Conservation (phyloP, 2,888 invertebrate species). For the Tachina fera region DNA sequence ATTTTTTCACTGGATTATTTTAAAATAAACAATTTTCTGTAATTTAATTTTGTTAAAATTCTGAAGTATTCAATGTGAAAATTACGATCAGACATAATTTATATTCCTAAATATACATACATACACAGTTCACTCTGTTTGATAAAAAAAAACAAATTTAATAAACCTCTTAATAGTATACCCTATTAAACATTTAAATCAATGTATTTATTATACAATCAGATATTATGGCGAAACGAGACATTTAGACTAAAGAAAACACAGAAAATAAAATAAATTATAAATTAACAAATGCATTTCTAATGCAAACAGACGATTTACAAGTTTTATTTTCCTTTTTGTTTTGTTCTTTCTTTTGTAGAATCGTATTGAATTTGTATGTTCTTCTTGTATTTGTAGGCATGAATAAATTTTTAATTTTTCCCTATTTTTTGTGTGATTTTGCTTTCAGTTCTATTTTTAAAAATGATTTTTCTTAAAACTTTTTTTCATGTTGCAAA, state of each 20-base stretch:
- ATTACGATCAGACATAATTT: neutral
- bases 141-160: too few relatives aligned
- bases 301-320: conserved; percentile 80
- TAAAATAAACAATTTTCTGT: too few relatives aligned
- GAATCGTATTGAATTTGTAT: conserved; percentile 42
- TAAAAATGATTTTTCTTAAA: conserved; percentile 72
- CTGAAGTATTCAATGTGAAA: too few relatives aligned
- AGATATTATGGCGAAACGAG: conserved; percentile 34
- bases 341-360: conserved; percentile 18
- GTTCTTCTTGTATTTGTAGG: conserved; percentile 44
- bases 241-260: conserved; percentile 12
- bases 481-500: conserved; percentile 50
- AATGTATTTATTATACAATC: conserved; percentile 38
- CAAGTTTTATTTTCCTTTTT: conserved; percentile 71
- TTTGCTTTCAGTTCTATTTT: conserved; percentile 71
- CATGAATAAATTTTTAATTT: conserved; percentile 60
- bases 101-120: too few relatives aligned
- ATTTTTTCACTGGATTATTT: too few relatives aligned
- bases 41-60: too few relatives aligned
- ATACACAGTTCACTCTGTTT: too few relatives aligned
- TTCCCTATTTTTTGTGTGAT: neutral
- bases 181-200: conserved; percentile 12
- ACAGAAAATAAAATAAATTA: conserved; percentile 37
- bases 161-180: neutral
- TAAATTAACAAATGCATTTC: conserved; percentile 79